phyloP scores from a whole-genome alignment of 1,140 invertebrate species.

The Calycopis cecrops region DNA sequence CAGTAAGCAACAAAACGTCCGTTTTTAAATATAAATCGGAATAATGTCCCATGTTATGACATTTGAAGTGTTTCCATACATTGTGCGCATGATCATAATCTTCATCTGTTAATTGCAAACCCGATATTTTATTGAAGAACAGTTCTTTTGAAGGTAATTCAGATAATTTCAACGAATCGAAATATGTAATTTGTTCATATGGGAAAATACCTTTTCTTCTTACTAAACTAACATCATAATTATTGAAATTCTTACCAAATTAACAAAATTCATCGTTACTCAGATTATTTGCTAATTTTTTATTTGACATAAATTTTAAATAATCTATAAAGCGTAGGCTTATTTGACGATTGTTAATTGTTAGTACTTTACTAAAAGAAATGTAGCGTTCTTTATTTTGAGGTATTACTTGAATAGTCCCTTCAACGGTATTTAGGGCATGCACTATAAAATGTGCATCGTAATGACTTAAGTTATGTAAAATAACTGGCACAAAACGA shows the following conservation, averaged over 20 bases:
- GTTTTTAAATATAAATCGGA: slow-evolving; percentile 56
- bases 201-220: no score
- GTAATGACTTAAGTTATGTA: no score
- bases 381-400: slow-evolving; percentile 26
- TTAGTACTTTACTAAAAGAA: slow-evolving; percentile 27
- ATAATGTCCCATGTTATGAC: slow-evolving; percentile 52
- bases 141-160: slow-evolving; percentile 38
- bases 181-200: no score
- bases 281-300: no score
- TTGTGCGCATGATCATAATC: slow-evolving; percentile 57
- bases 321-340: no score
- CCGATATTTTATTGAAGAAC: slow-evolving; percentile 50
- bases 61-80: slow-evolving; percentile 54
- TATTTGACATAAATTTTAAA: slow-evolving; percentile 30
- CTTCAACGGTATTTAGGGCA: no score
- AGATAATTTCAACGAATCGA: slow-evolving; percentile 30
- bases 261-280: no score
- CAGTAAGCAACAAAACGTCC: no score
- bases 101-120: slow-evolving; percentile 31
- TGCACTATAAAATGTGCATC: no score
- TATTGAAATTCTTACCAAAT: no score
- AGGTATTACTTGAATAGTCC: no score
- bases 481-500: slow-evolving; percentile 21
- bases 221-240: no score
- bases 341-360: slow-evolving; percentile 19